Conservation (phyloP, 1,140 invertebrate species). For the Anoplophora glabripennis region DNA sequence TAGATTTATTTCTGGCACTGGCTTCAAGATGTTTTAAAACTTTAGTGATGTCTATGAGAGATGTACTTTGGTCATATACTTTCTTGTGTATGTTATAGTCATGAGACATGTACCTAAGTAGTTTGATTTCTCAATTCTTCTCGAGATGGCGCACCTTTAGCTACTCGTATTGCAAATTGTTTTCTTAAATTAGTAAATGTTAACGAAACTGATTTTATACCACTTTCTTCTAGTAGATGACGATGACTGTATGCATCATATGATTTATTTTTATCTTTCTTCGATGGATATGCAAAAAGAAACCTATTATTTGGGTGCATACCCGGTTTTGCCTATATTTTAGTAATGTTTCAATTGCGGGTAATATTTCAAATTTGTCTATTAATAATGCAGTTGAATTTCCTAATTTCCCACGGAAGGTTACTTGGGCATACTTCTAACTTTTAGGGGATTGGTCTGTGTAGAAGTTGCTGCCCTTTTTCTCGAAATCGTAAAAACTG, state of each 20-base stretch:
- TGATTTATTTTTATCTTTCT: constrained; percentile 2
- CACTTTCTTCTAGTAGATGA: constrained; percentile 1
- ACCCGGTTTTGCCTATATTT: neutral
- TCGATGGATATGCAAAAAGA: constrained; percentile 4
- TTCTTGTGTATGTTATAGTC: constrained; percentile 1
- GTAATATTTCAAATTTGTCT: neutral
- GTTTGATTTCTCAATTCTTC: constrained; percentile 3
- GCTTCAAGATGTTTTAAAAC: neutral
- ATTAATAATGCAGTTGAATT: constrained; percentile 2
- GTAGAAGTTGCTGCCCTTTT: too few species aligned
- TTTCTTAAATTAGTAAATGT: constrained; percentile 5
- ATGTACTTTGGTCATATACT: too few species aligned
- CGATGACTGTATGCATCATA: neutral
- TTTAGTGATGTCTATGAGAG: neutral
- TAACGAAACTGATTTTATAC: neutral
- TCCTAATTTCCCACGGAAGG: neutral
- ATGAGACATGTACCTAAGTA: constrained; percentile 5
- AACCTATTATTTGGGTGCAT: neutral
- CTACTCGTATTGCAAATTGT: constrained; percentile 5
- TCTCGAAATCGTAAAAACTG: too few species aligned
- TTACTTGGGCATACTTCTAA: neutral
- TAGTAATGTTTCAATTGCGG: neutral
- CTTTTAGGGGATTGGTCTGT: too few species aligned
- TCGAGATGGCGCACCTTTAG: neutral
- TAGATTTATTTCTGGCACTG: neutral